Percentiles rank a stretch among this genome's conserved stretches.
Evolutionary conservation across 2,888 invertebrate genomes (phyloP).

Genomic region (Volucella inanis): DNA sequence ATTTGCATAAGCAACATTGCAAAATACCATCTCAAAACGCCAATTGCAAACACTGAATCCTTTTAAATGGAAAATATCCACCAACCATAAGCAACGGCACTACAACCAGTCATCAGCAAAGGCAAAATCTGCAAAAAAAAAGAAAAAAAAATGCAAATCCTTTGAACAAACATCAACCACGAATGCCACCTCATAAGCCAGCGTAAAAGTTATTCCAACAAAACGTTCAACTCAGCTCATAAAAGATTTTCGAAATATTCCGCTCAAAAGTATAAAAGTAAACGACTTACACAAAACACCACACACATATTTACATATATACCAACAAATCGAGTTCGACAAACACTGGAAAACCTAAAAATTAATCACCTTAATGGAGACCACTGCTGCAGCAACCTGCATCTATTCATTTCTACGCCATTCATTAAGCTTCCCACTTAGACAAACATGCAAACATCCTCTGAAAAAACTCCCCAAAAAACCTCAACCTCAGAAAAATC

Average conservation of each 20-base stretch:
- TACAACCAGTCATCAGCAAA: no score
- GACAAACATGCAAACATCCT: slow-evolving; percentile 44
- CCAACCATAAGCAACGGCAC: no score
- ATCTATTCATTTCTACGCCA: slow-evolving; percentile 49
- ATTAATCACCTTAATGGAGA: slow-evolving; percentile 73
- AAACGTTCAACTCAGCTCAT: not conserved
- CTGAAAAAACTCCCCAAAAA: slow-evolving; percentile 35
- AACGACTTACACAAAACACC: not conserved
- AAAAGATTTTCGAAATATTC: slow-evolving; percentile 4
- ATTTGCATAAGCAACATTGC: no score
- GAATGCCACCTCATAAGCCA: not conserved
- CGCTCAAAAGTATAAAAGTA: slow-evolving; percentile 32
- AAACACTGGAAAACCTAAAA: slow-evolving; percentile 54
- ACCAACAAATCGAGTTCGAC: slow-evolving; percentile 32
- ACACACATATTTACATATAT: not conserved
- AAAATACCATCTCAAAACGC: no score
- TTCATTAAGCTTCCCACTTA: slow-evolving; percentile 51
- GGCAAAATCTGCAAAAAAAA: no score
- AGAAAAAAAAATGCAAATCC: slow-evolving; percentile 19
- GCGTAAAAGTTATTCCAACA: slow-evolving; percentile 7
- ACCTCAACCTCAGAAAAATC: slow-evolving; percentile 49
- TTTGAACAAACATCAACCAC: slow-evolving; percentile 35
- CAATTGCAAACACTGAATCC: not conserved
- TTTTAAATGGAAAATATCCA: not conserved
- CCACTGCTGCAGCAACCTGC: slow-evolving; percentile 38